A percentile compares a stretch with the other conserved stretches of the same genome.
Conservation (phyloP, 1,140 invertebrate species). For the Saccostrea echinata region DNA sequence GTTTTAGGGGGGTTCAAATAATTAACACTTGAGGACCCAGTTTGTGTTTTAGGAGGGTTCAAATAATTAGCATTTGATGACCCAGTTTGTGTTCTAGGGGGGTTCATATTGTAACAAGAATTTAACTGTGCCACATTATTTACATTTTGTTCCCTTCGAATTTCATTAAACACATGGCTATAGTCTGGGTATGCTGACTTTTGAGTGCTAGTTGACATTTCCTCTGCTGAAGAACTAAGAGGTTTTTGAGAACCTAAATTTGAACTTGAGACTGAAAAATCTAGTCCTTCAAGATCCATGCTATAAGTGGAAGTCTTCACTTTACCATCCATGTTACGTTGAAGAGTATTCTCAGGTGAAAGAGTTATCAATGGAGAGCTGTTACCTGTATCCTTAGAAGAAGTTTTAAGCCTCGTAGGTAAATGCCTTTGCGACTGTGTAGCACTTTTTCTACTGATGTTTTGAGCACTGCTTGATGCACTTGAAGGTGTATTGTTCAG, state of each 20-base stretch:
- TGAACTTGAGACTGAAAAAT: constrained; percentile 56
- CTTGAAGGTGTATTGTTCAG: background rate
- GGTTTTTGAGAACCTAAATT: constrained; percentile 25
- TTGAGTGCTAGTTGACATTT: constrained; percentile 13
- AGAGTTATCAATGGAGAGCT: background rate
- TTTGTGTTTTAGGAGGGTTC: constrained; percentile 19
- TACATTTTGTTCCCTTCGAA: constrained; percentile 42
- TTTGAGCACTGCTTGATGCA: background rate
- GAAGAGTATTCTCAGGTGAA: constrained; percentile 1
- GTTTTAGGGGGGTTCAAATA: background rate
- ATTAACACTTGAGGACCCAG: background rate
- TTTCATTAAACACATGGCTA: constrained; percentile 70
- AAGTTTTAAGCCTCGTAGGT: background rate
- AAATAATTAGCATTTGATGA: too few species aligned
- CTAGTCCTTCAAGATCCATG: constrained; percentile 69
- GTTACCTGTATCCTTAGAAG: background rate
- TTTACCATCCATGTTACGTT: background rate
- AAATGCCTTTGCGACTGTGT: background rate
- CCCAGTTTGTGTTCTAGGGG: constrained; percentile 5
- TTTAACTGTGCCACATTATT: constrained; percentile 55
- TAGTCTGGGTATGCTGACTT: constrained; percentile 72
- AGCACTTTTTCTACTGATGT: background rate
- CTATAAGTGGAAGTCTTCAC: constrained; percentile 17
- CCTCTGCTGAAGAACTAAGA: constrained; percentile 59
- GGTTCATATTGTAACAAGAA: constrained; percentile 47